A percentile compares a stretch with the other conserved stretches of the same genome.
These are phyloP conservation scores for Machaerirhynchus nigripectus DNA, from an alignment of 2,113 vertebrate species.

Conservation along the genomic window DNA sequence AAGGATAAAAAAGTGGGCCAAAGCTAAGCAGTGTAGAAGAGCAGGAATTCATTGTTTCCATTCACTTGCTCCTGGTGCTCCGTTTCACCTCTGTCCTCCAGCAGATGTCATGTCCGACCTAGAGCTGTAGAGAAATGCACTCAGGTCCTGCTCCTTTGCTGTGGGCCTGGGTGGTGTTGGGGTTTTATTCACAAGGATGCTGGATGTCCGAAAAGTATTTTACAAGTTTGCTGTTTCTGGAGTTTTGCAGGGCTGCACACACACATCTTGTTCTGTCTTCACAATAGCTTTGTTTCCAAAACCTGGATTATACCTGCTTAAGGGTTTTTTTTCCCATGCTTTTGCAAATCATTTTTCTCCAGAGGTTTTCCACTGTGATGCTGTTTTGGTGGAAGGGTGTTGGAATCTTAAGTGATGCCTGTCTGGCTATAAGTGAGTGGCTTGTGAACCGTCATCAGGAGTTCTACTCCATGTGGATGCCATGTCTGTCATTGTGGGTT, in stretches of 20 bases:
- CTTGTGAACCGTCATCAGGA: background rate
- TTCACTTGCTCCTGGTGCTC: background rate
- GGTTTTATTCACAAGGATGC: background rate
- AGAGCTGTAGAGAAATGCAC: rapidly evolving
- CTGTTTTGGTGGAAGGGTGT: background rate
- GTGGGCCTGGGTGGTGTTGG: background rate
- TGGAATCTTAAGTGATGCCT: background rate
- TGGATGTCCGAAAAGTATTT: background rate
- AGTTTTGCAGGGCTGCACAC: background rate
- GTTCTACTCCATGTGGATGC: background rate
- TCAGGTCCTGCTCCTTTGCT: background rate
- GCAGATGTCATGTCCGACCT: rapidly evolving
- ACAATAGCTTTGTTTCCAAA: background rate
- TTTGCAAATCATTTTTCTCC: rapidly evolving
- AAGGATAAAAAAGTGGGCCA: background rate
- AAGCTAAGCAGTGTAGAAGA: background rate
- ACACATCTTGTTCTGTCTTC: background rate
- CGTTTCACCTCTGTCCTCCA: background rate
- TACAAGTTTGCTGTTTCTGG: background rate
- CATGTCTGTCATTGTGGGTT: rapidly evolving
- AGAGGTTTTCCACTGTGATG: background rate
- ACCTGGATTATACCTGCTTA: background rate
- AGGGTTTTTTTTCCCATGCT: background rate
- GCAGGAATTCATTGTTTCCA: background rate
- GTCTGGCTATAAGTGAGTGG: background rate